These are phyloP conservation scores for Hemicordylus capensis DNA, from an alignment of 2,113 vertebrate genomes.

Conservation along the genomic window DNA sequence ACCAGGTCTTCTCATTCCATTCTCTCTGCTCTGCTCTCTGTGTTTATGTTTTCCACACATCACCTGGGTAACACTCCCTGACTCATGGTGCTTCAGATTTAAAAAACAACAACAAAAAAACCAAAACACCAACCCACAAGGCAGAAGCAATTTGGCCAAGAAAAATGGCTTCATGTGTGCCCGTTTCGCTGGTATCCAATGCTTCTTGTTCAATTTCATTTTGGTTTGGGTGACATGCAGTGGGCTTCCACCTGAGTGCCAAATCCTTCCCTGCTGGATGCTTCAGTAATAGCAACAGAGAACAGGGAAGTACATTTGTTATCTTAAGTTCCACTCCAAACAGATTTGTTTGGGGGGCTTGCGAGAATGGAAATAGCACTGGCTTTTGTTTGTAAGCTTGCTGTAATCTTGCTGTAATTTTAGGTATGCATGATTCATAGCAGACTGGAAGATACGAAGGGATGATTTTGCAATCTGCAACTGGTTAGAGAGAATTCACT, in stretches of 20 bases:
- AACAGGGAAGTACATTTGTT: background rate
- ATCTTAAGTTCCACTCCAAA: background rate
- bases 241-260: too few relatives aligned
- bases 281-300: background rate
- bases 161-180: background rate
- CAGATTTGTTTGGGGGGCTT: background rate
- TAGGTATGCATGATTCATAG: background rate
- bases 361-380: background rate
- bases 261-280: background rate
- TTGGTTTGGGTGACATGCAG: background rate
- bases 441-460: background rate
- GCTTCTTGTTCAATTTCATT: background rate
- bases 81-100: background rate
- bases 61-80: background rate
- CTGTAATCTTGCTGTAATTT: background rate
- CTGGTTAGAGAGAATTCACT: background rate
- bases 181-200: background rate
- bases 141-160: background rate
- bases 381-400: background rate
- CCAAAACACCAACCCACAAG: too few relatives aligned
- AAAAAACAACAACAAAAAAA: background rate
- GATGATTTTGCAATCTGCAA: background rate
- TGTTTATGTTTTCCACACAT: background rate
- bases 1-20: background rate
- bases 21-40: background rate